phyloP scores from a whole-genome alignment of 2,113 vertebrate genomes.

The Delphinapterus leucas region DNA sequence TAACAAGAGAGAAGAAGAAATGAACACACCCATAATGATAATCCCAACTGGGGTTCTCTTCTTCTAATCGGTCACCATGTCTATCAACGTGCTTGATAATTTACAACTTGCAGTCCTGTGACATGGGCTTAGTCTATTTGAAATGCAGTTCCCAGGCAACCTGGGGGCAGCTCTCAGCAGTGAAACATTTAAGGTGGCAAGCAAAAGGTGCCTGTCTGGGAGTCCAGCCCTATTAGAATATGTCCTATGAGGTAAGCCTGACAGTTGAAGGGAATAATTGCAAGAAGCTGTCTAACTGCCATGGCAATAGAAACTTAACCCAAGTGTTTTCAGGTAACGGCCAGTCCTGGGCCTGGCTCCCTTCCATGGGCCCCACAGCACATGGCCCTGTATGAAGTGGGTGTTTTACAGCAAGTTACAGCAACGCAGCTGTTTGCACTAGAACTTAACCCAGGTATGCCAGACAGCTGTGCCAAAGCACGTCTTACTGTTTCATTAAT shows the following conservation, averaged over 20 bases:
- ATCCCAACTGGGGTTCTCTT: constrained; percentile 16
- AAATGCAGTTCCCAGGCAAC: constrained; percentile 16
- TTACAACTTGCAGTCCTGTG: constrained; percentile 64
- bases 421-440: constrained; percentile 59
- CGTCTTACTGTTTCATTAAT: neutral
- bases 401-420: constrained; percentile 48
- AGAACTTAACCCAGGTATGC: constrained; percentile 63
- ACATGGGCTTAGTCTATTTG: constrained; percentile 66
- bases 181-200: constrained; percentile 55
- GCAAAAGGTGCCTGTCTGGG: constrained; percentile 41
- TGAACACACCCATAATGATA: neutral
- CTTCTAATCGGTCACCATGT: constrained; percentile 40
- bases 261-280: constrained; percentile 19
- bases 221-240: constrained; percentile 50
- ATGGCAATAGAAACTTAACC: constrained; percentile 52
- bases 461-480: constrained; percentile 64
- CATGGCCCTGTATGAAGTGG: neutral
- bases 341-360: constrained; percentile 49
- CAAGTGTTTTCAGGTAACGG: constrained; percentile 55
- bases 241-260: constrained; percentile 34
- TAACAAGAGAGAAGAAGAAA: constrained; percentile 56
- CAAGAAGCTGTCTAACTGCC: neutral
- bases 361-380: constrained; percentile 9
- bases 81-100: constrained; percentile 24
- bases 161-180: constrained; percentile 40